Base-by-base conservation (phyloP, 2,797 vertebrate species). In the Oryzias sinensis region DNA sequence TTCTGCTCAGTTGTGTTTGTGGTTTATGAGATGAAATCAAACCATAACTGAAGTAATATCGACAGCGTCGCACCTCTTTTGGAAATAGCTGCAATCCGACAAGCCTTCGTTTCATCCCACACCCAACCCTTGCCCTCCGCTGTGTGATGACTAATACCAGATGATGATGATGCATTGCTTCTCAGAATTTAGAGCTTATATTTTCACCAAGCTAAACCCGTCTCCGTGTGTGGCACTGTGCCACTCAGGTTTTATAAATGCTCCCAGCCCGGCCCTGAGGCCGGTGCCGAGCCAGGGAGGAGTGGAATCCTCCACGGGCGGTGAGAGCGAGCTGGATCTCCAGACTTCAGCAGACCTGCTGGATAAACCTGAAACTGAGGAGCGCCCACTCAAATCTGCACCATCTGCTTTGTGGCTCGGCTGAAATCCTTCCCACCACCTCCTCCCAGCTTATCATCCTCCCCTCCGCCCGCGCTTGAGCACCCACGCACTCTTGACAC, bases 321-420 rank as follows among this genome's bases (percentile, higher is more conserved):
- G 53, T 0, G 27, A 76, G 74, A 68, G 11, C n/a, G 58, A 71
- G 75, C 70, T 49, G 65, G 63, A 79, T 82, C 70, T 70, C 79
- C 16, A 58, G 76, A 74, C 76, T 44, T 72, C 59, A 45, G 62
- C 51, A 15, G 40, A 50, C 66, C 73, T 73, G 70, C 69, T 71
- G 74, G 75, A 80, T 75, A 74, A 82, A 80, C 59, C 76, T 76
- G 64, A 79, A 68, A 74, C 71, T 53, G 65, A 77, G 11, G 60
- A 83, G 85, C 83, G 68, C 87, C 84, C 82, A 84, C 87, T 80
- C 81, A 78, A 76, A 89, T 87, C 84, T 86, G 87, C 69, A 85
- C 74, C 84, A 88, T 89, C 86, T 89, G 89, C 77, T 86, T 62
- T 56, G 76, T 76, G 70, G 70, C 68, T 76, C 61, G 54, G 41